These are phyloP conservation scores for Synanthedon myopaeformis DNA, from an alignment of 2,888 invertebrate species.

Conservation along the genomic window DNA sequence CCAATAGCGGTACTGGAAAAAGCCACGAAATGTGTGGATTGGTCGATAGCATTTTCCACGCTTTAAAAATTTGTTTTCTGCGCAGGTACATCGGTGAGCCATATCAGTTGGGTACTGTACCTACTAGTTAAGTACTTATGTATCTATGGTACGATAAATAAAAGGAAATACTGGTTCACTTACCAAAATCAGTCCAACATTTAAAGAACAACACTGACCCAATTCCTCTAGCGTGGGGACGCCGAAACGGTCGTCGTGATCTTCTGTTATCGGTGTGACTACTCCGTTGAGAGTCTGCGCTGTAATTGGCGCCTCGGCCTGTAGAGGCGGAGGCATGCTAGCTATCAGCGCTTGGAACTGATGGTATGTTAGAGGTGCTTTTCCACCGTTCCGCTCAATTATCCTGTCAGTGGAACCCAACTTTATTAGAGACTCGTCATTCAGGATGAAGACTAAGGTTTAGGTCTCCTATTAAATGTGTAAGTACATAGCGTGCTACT, in stretches of 20 bases:
- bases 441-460: too few species aligned
- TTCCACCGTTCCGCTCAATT: slow-evolving; percentile 83
- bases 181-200: too few species aligned
- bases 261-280: slow-evolving; percentile 76
- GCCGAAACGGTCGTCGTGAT: slow-evolving; percentile 86
- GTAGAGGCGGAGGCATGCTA: slow-evolving; percentile 79
- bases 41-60: too few species aligned
- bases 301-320: slow-evolving; percentile 72
- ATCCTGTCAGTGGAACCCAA: slow-evolving; percentile 62
- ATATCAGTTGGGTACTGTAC: not conserved
- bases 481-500: too few species aligned
- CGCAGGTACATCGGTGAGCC: not conserved
- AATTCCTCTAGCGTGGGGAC: slow-evolving; percentile 89
- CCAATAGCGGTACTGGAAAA: too few species aligned
- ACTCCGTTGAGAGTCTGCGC: slow-evolving; percentile 69
- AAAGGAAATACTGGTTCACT: too few species aligned
- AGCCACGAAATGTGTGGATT: too few species aligned
- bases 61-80: too few species aligned
- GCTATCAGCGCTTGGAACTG: slow-evolving; percentile 86
- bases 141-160: too few species aligned
- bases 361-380: slow-evolving; percentile 87
- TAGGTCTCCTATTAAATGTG: too few species aligned
- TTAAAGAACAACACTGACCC: slow-evolving; percentile 52
- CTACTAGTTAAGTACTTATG: not conserved
- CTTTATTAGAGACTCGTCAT: too few species aligned